These are phyloP conservation scores for Adelges cooleyi DNA, from an alignment of 1,140 invertebrate genomes.

Conservation along the genomic window DNA sequence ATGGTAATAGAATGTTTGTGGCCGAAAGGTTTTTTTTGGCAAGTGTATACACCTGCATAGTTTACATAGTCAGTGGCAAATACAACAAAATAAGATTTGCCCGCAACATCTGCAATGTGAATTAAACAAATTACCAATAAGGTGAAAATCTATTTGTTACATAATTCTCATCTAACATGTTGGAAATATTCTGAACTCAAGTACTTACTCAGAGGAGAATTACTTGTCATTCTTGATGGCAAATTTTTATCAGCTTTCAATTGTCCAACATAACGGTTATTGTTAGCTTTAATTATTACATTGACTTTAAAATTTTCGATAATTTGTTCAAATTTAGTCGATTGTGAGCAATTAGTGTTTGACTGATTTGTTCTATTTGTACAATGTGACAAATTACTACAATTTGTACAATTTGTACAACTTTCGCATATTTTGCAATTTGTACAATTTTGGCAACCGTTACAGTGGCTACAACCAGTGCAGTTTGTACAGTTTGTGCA, in stretches of 20 bases:
- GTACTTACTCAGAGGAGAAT: constrained; percentile 69
- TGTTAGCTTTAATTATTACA: constrained; percentile 43
- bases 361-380: too few species aligned
- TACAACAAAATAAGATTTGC: constrained; percentile 58
- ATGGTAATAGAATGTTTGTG: constrained; percentile 67
- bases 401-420: too few species aligned
- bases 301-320: constrained; percentile 56
- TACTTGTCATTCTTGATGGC: constrained; percentile 56
- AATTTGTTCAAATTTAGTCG: constrained; percentile 56
- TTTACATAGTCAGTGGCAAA: constrained; percentile 61
- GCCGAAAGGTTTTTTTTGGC: constrained; percentile 60
- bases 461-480: too few species aligned
- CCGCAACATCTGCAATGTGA: constrained; percentile 51
- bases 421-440: too few species aligned
- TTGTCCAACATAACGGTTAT: constrained; percentile 61
- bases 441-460: too few species aligned
- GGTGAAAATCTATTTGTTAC: too few species aligned
- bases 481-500: too few species aligned
- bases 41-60: constrained; percentile 66
- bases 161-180: too few species aligned
- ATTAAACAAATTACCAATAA: background rate
- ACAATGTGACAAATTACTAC: too few species aligned
- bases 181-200: background rate
- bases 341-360: too few species aligned
- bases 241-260: constrained; percentile 52